Base-by-base conservation (phyloP, 2,888 invertebrate genomes). In the Conops quadrifasciatus region DNA sequence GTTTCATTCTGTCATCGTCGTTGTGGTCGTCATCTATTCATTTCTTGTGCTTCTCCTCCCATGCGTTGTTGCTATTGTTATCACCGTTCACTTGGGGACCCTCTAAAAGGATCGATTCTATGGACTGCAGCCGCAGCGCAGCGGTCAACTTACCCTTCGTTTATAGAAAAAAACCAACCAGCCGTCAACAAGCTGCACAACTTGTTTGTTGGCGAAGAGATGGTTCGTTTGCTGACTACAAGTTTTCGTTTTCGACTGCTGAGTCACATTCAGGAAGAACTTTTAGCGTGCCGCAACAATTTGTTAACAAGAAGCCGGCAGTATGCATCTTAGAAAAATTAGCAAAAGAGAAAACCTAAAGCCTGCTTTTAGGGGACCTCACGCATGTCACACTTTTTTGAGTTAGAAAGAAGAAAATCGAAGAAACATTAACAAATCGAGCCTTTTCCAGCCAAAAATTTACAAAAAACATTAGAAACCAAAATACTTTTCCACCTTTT, bases 31-130 rank as follows among this genome's bases (percentile, higher is more conserved):
- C 13, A 77, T 71, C 11, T 47, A 36, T n/a, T 56, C 45, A 79
- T 78, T 78, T 79, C 77, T 76, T 75, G 70, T 73, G 72, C 68
- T 69, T 78, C 74, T 75, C 74, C 64, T 58, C 59, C 70, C 72
- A 45, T 69, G 16, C 28, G 26, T 47, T 64, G 30, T 21, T 49
- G 9, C 24, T 65, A 7, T 53, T 65, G 65, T 53, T 30, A 43
- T 19, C 16, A 3, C 1, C 11, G 5, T 63, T 24, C 21, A 19
- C 21, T 5, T 63, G 47, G n/a, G 7, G 3, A 24, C 28, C 47
- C 21, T 47, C 24, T 16, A 3, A 36, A 36, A 36, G 36, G 9
- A 7, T 36, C 36, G 36, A 36, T 36, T 36, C 36, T 36, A 36
- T 36, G 36, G 9, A 7, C 9, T 36, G 9, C 4, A 36, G 36